Evolutionary conservation across 2,113 vertebrate species (phyloP), one percentile per base, ranked within the genome.

Genomic region (Cebidichthys violaceus): DNA sequence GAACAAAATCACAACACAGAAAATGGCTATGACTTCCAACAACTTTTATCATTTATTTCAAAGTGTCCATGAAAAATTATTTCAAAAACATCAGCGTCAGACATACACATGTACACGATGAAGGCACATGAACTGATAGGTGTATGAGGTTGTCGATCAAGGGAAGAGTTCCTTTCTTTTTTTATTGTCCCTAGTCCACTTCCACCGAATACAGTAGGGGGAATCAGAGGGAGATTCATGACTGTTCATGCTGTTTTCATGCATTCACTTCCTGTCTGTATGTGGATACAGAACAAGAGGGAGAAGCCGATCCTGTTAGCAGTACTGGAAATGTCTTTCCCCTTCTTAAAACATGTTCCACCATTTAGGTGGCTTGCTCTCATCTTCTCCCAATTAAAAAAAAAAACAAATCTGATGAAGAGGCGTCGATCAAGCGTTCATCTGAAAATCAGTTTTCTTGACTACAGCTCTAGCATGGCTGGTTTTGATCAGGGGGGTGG

Each of bases 61-160:
- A 95, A 89, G 82, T 95, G 91, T 89, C 93, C 86, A 92, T 86
- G 93, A 86, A 95, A 91, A 91, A 76, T 75, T 85, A 93, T 95
- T 95, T 76, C 81, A 87, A 86, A 91, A 84, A 67, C 87, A 86
- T 69, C 86, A 83, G 33, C 95, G 92, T 95, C 94, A 95, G 72
- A 85, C 93, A 95, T 87, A 94, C 86, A 95, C 94, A 90, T 75
- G 83, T 82, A 91, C 75, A 86, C 47, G 94, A 94, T 94, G 95
- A 99, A 99, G 98, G 97, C 97, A 99, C 97, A 93, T 92, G 95
- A 95, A 94, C 74, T 73, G 71, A 94, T 93, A 90, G 93, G 91
- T 82, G 92, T 69, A 84, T 89, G 83, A 70, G 54, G 37, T 52
- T 74, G 39, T 75, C 39, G 29, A 75, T 70, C 52, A 77, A 64